Evolutionary conservation across 1,140 invertebrate genomes (phyloP).

Genomic region (Drosophila arawakana): DNA sequence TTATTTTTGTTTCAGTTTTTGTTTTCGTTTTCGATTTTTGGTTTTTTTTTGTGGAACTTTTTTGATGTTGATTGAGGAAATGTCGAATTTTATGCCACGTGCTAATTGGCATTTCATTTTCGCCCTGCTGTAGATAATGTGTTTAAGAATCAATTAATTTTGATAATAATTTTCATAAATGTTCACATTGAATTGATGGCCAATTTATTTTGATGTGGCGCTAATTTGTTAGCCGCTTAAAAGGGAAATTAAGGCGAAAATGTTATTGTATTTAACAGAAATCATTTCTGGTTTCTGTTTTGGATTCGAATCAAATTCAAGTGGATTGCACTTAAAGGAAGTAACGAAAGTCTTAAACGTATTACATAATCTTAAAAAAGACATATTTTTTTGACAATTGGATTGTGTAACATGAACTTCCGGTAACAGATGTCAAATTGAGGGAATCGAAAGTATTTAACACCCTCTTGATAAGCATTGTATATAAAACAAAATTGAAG

Average conservation of each 20-base stretch:
- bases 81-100: slow-evolving; percentile 69
- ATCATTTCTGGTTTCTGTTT: slow-evolving; percentile 33
- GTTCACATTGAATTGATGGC: slow-evolving; percentile 37
- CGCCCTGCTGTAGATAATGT: slow-evolving; percentile 44
- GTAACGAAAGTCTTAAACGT: not conserved
- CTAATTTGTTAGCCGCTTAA: slow-evolving; percentile 51
- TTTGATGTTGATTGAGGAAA: slow-evolving; percentile 69
- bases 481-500: slow-evolving; percentile 59
- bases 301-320: slow-evolving; percentile 1
- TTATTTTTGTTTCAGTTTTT: not conserved
- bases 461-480: slow-evolving; percentile 74
- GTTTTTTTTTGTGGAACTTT: not conserved
- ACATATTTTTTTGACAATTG: not conserved
- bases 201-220: slow-evolving; percentile 54
- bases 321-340: not conserved
- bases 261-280: not conserved
- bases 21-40: no score
- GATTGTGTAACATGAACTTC: slow-evolving; percentile 44
- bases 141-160: slow-evolving; percentile 70
- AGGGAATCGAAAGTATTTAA: slow-evolving; percentile 53
- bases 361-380: not conserved
- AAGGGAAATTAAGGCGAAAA: slow-evolving; percentile 24
- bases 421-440: slow-evolving; percentile 41
- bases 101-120: slow-evolving; percentile 60
- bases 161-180: slow-evolving; percentile 75